Evolutionary conservation across 2,888 invertebrate species (phyloP), one percentile per base, ranked within the genome.

Genomic region (Azorinus chamasolen): DNA sequence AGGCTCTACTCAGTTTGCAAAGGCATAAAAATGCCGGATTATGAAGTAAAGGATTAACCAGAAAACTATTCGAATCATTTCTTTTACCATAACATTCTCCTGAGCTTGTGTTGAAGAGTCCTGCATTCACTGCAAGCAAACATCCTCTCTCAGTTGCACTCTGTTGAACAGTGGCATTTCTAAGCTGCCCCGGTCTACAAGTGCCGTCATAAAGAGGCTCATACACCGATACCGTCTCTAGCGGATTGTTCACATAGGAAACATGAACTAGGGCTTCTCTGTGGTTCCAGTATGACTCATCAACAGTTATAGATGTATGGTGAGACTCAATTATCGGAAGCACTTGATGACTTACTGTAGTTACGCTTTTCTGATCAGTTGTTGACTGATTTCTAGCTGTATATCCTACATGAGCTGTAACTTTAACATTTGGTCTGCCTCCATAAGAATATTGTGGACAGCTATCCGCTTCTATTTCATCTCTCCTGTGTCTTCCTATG

Each of bases 51-150:
- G 10, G 32, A 32, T 32, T 32, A 24, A 46, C 24, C 10, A 48
- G 24, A 20, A 2, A 48, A 14, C 20, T 22, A 48, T n/a, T n/a
- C n/a, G n/a, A n/a, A n/a, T n/a, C n/a, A n/a, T 32, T 16, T 14
- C 14, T 62, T 81, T 74, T 79, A 93, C 93, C 93, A 53, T 87
- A 80, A 80, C 93, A 93, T 20, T 83, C 80, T 20, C 91, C 91
- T 59, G 86, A 84, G 5, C 83, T 75, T 8, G 90, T 91, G 73
- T 93, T 90, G 73, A 93, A 93, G 69, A 92, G 91, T 46, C 93
- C 93, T 58, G 92, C 93, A 90, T 93, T 93, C 24, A 90, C 80
- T 4, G 93, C 92, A n/a, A 91, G 76, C 4, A 91, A 8, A 82
- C 93, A 93, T 10, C 86, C 71, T 51, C 84, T 85, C 37, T 73